Evolutionary conservation across 2,888 invertebrate genomes (phyloP).

Genomic region (Pherbina coryleti): DNA sequence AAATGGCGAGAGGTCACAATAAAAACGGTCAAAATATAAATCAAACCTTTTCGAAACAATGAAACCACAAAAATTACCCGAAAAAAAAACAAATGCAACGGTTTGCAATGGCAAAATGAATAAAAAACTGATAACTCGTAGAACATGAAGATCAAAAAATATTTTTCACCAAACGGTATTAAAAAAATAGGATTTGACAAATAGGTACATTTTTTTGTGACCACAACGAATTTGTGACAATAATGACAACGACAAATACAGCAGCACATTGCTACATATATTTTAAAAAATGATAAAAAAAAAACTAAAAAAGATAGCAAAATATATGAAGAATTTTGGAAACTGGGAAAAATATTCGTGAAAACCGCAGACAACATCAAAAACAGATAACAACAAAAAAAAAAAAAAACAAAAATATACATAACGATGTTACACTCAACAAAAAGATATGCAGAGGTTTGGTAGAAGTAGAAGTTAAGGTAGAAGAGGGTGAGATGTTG

Average conservation of each 20-base stretch:
- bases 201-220: background rate
- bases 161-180: background rate
- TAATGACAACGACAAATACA: background rate
- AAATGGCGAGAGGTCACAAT: background rate
- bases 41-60: background rate
- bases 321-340: background rate
- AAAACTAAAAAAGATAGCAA: background rate
- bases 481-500: no score
- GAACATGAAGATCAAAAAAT: background rate
- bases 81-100: background rate
- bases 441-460: no score
- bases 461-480: no score
- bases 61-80: background rate
- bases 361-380: constrained; percentile 24
- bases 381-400: background rate
- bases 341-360: background rate
- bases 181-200: background rate
- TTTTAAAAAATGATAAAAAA: background rate
- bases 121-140: background rate
- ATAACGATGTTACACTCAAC: no score
- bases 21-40: background rate
- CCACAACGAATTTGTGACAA: constrained; percentile 26
- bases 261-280: background rate
- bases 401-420: background rate
- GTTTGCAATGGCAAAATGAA: background rate